Conservation (phyloP, 2,888 invertebrate species). For the Dione juno region DNA sequence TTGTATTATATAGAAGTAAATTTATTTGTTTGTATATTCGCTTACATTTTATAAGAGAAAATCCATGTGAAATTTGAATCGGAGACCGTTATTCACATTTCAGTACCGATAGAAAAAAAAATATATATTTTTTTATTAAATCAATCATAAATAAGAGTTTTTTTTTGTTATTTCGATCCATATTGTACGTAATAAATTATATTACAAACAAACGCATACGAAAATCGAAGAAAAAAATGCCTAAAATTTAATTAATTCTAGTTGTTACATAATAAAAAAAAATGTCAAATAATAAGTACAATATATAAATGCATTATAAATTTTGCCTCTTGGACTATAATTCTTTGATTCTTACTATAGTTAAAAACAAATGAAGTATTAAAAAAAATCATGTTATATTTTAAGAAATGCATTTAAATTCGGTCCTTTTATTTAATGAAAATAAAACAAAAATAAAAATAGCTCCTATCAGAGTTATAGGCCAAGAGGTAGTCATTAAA, state of each 20-base stretch:
- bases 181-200: too few species aligned
- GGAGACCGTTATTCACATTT: too few species aligned
- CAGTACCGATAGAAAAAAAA: too few species aligned
- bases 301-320: conserved; percentile 3
- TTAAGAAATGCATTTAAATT: neutral
- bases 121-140: too few species aligned
- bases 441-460: neutral
- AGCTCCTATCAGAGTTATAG: neutral
- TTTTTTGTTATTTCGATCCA: conserved; percentile 22
- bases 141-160: neutral
- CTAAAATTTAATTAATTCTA: neutral
- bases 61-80: too few species aligned
- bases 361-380: too few species aligned
- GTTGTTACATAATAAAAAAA: neutral
- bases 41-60: too few species aligned
- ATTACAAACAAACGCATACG: conserved; percentile 14
- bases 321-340: conserved; percentile 2
- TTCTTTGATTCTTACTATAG: neutral
- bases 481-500: neutral
- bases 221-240: neutral
- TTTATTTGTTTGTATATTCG: neutral
- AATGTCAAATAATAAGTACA: neutral
- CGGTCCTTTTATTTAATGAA: neutral
- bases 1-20: too few species aligned
- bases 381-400: too few species aligned